Conservation (phyloP, 1,140 invertebrate species). For the Drosophila pseudoananassae region DNA sequence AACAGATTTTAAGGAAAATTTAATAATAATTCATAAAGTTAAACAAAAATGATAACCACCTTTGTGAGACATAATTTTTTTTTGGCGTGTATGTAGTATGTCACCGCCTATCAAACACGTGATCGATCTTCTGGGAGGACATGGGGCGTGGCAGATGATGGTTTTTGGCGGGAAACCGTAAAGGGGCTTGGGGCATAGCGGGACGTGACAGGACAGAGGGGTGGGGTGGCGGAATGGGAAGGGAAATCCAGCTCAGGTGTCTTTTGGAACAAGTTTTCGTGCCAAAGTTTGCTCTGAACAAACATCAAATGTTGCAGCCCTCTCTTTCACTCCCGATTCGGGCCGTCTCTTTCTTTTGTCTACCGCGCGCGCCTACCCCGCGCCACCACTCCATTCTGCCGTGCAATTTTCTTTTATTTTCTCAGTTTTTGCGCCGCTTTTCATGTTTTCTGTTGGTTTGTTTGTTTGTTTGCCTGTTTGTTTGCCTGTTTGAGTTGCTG, state of each 20-base stretch:
- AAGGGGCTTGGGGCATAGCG: not conserved
- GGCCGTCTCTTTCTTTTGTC: not conserved
- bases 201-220: not conserved
- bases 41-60: not conserved
- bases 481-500: constrained; percentile 79
- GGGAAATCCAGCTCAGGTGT: constrained; percentile 66
- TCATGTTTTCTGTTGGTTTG: constrained; percentile 74
- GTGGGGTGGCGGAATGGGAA: not conserved
- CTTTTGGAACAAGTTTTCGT: constrained; percentile 74
- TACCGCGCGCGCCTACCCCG: not conserved
- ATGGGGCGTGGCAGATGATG: constrained; percentile 5
- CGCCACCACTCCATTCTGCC: not conserved
- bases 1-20: too few species aligned
- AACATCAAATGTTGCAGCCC: constrained; percentile 74
- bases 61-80: not conserved
- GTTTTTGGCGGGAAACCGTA: constrained; percentile 23
- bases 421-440: constrained; percentile 71
- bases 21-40: too few species aligned
- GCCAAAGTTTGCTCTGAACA: constrained; percentile 76
- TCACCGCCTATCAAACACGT: constrained; percentile 64
- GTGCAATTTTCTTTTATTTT: constrained; percentile 29
- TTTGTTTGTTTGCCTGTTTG: constrained; percentile 66
- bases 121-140: constrained; percentile 64
- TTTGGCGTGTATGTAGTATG: constrained; percentile 22
- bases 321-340: not conserved